Evolutionary conservation across 2,113 vertebrate genomes (phyloP).

Genomic region (Pachyramphus minor): DNA sequence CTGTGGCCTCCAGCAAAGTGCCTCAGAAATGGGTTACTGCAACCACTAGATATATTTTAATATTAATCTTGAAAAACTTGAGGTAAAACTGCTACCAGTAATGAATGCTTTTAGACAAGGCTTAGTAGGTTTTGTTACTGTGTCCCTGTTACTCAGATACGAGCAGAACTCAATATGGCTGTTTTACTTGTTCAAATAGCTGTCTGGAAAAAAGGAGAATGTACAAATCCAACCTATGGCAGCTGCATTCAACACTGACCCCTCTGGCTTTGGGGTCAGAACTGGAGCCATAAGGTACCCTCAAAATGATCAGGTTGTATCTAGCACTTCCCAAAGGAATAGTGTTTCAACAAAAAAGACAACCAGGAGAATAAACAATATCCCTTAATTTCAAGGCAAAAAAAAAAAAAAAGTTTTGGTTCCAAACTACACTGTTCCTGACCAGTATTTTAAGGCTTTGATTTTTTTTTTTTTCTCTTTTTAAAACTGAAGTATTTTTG

Average conservation of each 20-base stretch:
- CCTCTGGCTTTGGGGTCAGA: neutral
- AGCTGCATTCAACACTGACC: neutral
- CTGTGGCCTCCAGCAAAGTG: neutral
- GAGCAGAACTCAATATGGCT: neutral
- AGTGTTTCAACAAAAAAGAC: neutral
- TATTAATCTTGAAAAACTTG: neutral
- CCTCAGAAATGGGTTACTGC: neutral
- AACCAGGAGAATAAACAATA: neutral
- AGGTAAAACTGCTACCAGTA: constrained; percentile 42
- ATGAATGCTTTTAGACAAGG: neutral
- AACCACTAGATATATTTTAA: neutral
- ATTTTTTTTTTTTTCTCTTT: neutral
- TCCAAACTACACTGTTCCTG: neutral
- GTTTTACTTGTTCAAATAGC: neutral
- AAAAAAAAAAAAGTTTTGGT: neutral
- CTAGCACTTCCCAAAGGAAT: neutral
- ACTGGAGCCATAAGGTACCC: neutral
- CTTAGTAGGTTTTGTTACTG: constrained; percentile 45
- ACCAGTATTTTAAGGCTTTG: constrained; percentile 29
- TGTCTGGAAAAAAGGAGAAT: neutral
- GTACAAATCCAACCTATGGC: neutral
- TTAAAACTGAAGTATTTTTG: constrained; percentile 12
- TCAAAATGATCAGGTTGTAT: neutral
- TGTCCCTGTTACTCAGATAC: neutral
- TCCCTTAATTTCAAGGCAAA: neutral